These are phyloP conservation scores for Limulus polyphemus DNA, from an alignment of 2,888 invertebrate species.

Conservation along the genomic window DNA sequence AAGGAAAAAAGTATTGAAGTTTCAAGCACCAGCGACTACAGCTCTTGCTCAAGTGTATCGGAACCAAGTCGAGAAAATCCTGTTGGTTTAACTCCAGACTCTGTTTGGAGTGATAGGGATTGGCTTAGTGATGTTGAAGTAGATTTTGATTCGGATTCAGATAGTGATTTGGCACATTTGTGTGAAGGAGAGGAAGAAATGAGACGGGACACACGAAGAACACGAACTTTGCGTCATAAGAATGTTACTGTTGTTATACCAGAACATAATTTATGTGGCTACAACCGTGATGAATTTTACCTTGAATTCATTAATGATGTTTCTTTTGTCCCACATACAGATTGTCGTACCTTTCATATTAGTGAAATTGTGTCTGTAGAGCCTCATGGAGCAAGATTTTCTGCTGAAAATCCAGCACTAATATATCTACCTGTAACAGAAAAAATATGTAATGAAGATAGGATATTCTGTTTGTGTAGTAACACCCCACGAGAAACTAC, in stretches of 20 bases:
- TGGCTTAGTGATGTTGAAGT: constrained; percentile 11
- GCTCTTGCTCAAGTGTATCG: constrained; percentile 3
- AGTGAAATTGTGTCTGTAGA: constrained; percentile 29
- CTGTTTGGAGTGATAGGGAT: constrained; percentile 3
- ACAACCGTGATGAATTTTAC: constrained; percentile 10
- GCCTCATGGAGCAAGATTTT: constrained; percentile 30
- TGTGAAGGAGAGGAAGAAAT: constrained; percentile 1
- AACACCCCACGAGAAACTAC: constrained; percentile 22
- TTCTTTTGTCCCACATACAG: constrained; percentile 8
- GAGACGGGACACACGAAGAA: constrained; percentile 5
- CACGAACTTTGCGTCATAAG: constrained; percentile 4
- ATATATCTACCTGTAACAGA: constrained; percentile 27
- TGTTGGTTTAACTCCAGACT: constrained; percentile 1
- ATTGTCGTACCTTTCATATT: constrained; percentile 24
- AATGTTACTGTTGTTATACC: constrained; percentile 14
- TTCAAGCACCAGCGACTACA: constrained; percentile 6
- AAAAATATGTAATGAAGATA: constrained; percentile 22
- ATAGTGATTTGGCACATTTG: not conserved
- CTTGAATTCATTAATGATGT: constrained; percentile 15
- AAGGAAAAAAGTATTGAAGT: constrained; percentile 1
- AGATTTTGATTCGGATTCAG: constrained; percentile 11
- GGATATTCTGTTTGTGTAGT: constrained; percentile 28
- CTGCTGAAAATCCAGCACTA: constrained; percentile 26
- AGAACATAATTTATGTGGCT: constrained; percentile 5
- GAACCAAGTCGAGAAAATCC: not conserved